These are phyloP conservation scores for Ficedula albicollis DNA, from an alignment of 2,797 vertebrate genomes.

Conservation along the genomic window DNA sequence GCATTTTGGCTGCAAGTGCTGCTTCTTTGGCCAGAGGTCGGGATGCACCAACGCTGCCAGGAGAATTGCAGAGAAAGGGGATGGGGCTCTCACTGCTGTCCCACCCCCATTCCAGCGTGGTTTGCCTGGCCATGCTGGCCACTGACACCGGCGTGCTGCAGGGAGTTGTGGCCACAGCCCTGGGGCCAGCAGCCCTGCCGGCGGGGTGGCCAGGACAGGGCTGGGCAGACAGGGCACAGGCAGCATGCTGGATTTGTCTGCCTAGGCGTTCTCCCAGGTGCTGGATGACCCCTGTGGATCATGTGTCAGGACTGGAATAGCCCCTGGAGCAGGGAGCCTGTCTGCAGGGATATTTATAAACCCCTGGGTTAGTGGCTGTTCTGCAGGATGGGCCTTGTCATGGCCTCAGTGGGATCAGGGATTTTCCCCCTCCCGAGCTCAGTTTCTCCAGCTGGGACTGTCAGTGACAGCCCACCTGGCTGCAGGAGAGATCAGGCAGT, in stretches of 20 bases:
- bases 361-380: neutral
- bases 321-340: neutral
- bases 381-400: accelerated
- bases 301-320: conserved; percentile 74
- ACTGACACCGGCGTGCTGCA: neutral
- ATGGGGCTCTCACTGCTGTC: neutral
- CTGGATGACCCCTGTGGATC: conserved; percentile 56
- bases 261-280: conserved; percentile 65
- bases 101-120: accelerated
- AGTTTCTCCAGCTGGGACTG: neutral
- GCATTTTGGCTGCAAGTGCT: neutral
- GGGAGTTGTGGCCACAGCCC: neutral
- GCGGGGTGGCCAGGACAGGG: neutral
- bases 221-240: accelerated
- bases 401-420: neutral
- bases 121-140: neutral
- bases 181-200: neutral
- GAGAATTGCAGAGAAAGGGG: accelerated
- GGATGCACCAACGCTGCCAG: neutral
- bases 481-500: neutral
- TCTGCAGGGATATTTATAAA: conserved; percentile 22
- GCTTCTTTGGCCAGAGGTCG: neutral
- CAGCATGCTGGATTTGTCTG: neutral
- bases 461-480: neutral
- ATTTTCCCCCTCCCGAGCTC: accelerated